These are phyloP conservation scores for Drosophila melanosoma DNA, from an alignment of 2,888 invertebrate species.

Conservation along the genomic window DNA sequence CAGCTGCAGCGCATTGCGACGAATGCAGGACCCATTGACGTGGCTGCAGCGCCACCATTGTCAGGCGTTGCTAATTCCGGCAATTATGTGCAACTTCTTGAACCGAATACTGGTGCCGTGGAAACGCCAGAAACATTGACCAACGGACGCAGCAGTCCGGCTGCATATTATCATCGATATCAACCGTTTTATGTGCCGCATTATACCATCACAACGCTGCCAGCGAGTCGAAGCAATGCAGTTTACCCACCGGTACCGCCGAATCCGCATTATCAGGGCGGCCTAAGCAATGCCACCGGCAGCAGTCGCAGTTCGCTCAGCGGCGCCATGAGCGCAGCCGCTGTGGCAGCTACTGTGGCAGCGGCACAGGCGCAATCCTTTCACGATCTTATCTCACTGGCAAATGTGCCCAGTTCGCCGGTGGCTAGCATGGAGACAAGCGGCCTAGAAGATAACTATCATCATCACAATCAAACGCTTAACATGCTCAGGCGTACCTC, in stretches of 20 bases:
- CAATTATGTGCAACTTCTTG: conserved; percentile 23
- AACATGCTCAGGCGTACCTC: conserved; percentile 45
- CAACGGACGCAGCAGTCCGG: conserved; percentile 58
- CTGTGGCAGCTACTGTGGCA: conserved; percentile 68
- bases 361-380: conserved; percentile 68
- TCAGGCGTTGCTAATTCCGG: conserved; percentile 5
- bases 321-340: conserved; percentile 70
- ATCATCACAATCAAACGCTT: conserved; percentile 40
- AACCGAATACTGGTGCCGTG: conserved; percentile 12
- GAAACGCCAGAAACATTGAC: conserved; percentile 17
- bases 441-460: conserved; percentile 44
- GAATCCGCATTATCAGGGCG: conserved; percentile 69
- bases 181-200: conserved; percentile 73
- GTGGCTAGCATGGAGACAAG: conserved; percentile 32
- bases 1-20: conserved; percentile 4
- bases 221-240: conserved; percentile 43
- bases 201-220: conserved; percentile 65
- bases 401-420: conserved; percentile 54
- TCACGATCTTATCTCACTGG: conserved; percentile 59
- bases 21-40: not conserved
- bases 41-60: not conserved
- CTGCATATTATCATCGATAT: conserved; percentile 64
- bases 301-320: conserved; percentile 74
- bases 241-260: conserved; percentile 44
- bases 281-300: conserved; percentile 50